Conservation (phyloP, 2,113 vertebrate genomes). For the crab-eating macaque (Macaca fascicularis) region DNA sequence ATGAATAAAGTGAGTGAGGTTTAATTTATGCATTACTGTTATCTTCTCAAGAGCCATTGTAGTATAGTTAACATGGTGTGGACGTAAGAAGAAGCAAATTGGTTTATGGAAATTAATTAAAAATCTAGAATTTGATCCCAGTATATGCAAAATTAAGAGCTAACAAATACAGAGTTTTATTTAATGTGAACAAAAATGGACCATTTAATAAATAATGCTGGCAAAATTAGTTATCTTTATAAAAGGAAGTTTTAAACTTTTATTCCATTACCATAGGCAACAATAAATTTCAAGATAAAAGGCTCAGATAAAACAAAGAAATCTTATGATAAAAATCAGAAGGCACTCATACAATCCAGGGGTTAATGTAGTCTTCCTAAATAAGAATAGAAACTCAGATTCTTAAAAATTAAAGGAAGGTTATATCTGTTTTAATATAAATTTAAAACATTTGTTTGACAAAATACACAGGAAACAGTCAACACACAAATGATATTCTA, state of each 20-base stretch:
- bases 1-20: neutral
- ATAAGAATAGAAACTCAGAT: neutral
- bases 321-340: neutral
- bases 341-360: neutral
- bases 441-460: neutral
- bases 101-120: neutral
- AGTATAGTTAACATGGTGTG: neutral
- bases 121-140: neutral
- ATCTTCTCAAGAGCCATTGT: neutral
- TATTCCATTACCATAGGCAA: neutral
- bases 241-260: neutral
- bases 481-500: neutral
- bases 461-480: neutral
- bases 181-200: neutral
- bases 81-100: neutral
- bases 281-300: neutral
- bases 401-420: neutral
- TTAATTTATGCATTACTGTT: neutral
- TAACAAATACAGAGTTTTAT: neutral
- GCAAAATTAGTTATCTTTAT: neutral
- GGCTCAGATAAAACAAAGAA: neutral
- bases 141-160: neutral
- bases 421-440: neutral
- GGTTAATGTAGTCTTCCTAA: neutral
- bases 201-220: neutral